phyloP scores from a whole-genome alignment of 2,113 vertebrate genomes.

The Psilopsiagon aurifrons region DNA sequence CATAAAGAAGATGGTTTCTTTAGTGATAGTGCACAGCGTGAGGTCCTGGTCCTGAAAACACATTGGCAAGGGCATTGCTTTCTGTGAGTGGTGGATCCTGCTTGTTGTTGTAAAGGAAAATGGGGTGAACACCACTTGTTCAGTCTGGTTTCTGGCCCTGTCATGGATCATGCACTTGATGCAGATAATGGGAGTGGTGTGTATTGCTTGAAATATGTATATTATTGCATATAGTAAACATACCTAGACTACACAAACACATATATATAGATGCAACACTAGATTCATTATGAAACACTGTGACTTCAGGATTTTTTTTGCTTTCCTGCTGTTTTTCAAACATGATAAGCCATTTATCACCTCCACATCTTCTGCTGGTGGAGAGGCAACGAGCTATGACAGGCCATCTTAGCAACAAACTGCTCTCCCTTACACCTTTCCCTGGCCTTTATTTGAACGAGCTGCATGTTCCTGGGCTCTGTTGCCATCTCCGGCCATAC shows the following conservation, averaged over 20 bases:
- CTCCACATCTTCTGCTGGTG: neutral
- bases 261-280: too few relatives aligned
- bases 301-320: neutral
- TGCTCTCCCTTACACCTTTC: neutral
- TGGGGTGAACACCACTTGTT: neutral
- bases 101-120: neutral
- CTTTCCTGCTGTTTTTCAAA: neutral
- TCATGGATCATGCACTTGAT: neutral
- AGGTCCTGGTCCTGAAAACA: neutral
- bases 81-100: neutral
- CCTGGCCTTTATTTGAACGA: neutral
- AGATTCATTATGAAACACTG: neutral
- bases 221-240: neutral
- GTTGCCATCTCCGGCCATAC: neutral
- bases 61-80: neutral
- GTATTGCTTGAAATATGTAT: neutral
- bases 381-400: neutral
- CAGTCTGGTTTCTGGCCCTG: neutral
- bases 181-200: neutral
- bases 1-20: neutral
- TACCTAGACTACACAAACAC: neutral
- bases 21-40: neutral
- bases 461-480: fast-evolving
- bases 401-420: neutral
- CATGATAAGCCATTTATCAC: neutral